A percentile compares a stretch with the other conserved stretches of the same genome.
These are phyloP conservation scores for Cephonodes hylas DNA, from an alignment of 2,888 invertebrate genomes.

Conservation along the genomic window DNA sequence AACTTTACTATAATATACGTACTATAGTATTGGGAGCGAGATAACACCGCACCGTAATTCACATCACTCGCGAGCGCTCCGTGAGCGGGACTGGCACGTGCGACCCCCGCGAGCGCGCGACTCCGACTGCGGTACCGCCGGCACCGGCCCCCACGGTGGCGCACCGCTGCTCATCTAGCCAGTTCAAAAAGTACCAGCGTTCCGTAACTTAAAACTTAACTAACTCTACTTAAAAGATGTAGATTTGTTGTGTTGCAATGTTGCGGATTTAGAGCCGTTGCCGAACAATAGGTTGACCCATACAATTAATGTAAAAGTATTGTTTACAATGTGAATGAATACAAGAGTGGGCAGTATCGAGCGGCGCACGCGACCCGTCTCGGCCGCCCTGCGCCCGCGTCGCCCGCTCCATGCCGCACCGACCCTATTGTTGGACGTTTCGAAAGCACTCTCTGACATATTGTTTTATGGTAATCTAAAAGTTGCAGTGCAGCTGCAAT, in stretches of 20 bases:
- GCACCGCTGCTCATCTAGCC: constrained; percentile 8
- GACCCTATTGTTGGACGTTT: constrained; percentile 48
- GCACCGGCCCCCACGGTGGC: constrained; percentile 9
- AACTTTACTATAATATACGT: constrained; percentile 71
- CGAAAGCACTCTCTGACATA: constrained; percentile 62
- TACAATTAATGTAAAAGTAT: constrained; percentile 55
- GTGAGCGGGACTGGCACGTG: constrained; percentile 52
- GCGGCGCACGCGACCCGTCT: constrained; percentile 36
- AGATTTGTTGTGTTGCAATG: constrained; percentile 11
- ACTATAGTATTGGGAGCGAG: constrained; percentile 77
- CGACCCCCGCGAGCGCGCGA: constrained; percentile 59
- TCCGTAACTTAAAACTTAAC: constrained; percentile 23
- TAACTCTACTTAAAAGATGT: constrained; percentile 16
- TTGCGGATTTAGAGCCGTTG: not conserved
- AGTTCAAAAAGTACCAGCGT: not conserved
- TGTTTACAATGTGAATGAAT: constrained; percentile 64
- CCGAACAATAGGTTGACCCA: constrained; percentile 58
- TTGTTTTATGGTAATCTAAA: constrained; percentile 60
- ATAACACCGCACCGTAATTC: constrained; percentile 55
- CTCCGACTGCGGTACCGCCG: constrained; percentile 49
- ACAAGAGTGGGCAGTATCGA: constrained; percentile 34
- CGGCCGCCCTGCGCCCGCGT: constrained; percentile 29
- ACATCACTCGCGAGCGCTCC: constrained; percentile 58
- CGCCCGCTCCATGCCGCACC: not conserved
- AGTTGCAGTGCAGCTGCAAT: constrained; percentile 47